Conservation (phyloP, 1,140 invertebrate genomes). For the Leptinotarsa defecta region DNA sequence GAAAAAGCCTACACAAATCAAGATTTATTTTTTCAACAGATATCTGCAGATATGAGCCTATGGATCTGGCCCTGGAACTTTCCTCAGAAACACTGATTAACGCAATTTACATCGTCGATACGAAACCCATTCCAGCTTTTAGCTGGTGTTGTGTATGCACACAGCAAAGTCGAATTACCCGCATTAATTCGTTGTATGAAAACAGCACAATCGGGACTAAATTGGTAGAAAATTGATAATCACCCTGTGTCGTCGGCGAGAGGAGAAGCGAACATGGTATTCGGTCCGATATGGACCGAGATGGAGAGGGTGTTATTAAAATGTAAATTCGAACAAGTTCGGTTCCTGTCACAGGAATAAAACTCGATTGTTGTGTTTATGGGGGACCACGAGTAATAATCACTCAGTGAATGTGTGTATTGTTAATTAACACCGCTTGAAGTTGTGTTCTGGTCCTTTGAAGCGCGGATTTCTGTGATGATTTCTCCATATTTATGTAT, state of each 20-base stretch:
- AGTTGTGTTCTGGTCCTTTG: slow-evolving; percentile 24
- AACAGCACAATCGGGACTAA: slow-evolving; percentile 53
- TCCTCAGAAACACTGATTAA: neutral
- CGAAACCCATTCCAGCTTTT: slow-evolving; percentile 15
- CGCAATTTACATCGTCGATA: slow-evolving; percentile 7
- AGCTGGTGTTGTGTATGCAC: neutral
- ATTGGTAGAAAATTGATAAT: slow-evolving; percentile 58
- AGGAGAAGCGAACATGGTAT: slow-evolving; percentile 24
- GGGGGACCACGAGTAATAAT: slow-evolving; percentile 28
- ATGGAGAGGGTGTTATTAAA: slow-evolving; percentile 53
- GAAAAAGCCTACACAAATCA: no score
- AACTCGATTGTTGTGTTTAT: slow-evolving; percentile 35
- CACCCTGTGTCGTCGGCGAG: slow-evolving; percentile 35
- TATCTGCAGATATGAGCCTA: no score
- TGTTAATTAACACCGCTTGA: slow-evolving; percentile 29
- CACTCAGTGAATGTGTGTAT: slow-evolving; percentile 29
- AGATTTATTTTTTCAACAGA: no score
- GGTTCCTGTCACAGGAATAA: slow-evolving; percentile 34
- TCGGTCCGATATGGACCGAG: slow-evolving; percentile 24
- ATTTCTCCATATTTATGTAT: neutral
- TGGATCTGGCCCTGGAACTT: no score
- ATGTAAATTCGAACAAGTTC: slow-evolving; percentile 56
- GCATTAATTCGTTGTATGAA: slow-evolving; percentile 32
- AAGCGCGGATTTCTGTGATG: slow-evolving; percentile 12
- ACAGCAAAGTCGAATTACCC: slow-evolving; percentile 17